Evolutionary conservation across 2,888 invertebrate genomes (phyloP), one percentile per base, ranked within the genome.

Genomic region (Sinelater perroti): DNA sequence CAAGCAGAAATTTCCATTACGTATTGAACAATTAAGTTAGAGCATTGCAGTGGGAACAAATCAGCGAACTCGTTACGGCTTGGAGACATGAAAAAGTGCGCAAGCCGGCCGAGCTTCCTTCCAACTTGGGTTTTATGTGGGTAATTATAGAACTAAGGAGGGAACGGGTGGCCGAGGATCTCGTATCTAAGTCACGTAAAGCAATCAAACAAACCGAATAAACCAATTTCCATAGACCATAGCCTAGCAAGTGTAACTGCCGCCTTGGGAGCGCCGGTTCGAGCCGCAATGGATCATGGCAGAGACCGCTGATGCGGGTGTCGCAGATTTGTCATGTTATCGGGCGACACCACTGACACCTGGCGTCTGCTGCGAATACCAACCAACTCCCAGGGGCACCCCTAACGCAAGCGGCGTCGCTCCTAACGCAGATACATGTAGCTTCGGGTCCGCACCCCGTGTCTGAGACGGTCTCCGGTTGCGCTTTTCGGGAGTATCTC

Each of bases 281-380:
- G 61, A 61, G 61, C 56, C 60, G 55, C 60, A 58, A 63, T 64
- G 64, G 64, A 65, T 64, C 67, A 65, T 65, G 58, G 58, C 54
- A 56, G 57, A 61, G 64, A 62, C 57, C 61, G 55, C 63, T 60
- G 66, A 65, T 66, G 65, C 65, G 63, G 62, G 63, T 61, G 61
- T 50, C 60, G 64, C 60, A 63, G 66, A 67, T 67, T 66, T 67
- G 66, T 66, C 66, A 65, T 66, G 64, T 65, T 67, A 65, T 65
- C 61, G 63, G 61, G 50, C 55, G 56, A 52, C 59, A 60, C 61
- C 63, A 63, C 63, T 61, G 65, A 63, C 63, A 65, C 62, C 63
- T 62, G 62, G 61, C 52, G 52, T 53, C 60, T 62, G 60, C 61
- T 49, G 35, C 54, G 63, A 65, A 65, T 65, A 63, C 62, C 56